Base-by-base conservation (phyloP, 2,797 vertebrate genomes). In the Morus bassanus region DNA sequence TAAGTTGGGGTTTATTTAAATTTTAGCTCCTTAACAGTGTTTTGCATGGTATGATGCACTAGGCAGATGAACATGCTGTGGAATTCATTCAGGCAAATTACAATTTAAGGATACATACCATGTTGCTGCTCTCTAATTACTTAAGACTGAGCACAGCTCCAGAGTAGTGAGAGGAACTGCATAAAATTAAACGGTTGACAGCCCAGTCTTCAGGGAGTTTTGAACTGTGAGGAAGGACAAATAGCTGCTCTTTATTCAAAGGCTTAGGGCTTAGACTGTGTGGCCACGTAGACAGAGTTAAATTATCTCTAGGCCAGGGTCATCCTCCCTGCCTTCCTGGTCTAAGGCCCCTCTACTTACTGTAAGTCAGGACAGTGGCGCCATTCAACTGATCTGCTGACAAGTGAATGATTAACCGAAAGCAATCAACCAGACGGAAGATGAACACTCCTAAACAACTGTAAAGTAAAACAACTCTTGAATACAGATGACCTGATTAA, bases 321-420 rank as follows among this genome's bases (percentile, higher is more conserved):
- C 14, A 1, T 85, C 33, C 25, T 70, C 43, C 43, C 53, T 25
- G 54, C 70, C 89, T 79, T 75, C 45, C 61, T 61, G 59, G 23
- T 13, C 21, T 85, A 78, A 92, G 81, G 53, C 86, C 79, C 30
- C 70, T 83, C 39, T 83, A 30, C 54, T 69, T 68, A 94, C 88
- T 93, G 92, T 94, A 92, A 94, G 89, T 92, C 60, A 91, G 76
- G 51, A 28, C 19, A 35, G n/a, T n/a, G 84, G 61, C 82, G 85
- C 73, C 31, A 9, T 80, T 85, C 65, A 72, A 6, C 72, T 64
- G 35, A 77, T 74, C 39, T 88, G 73, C 84, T 75, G 89, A 68
- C 50, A 43, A 85, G 86, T 93, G 51, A 95, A 97, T 96, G 33
- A 95, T 96, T 96, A 94, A 95, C 93, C 43, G 10, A 75, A 85